Base-by-base conservation (phyloP, 1,140 invertebrate genomes). In the Aphidius ervi region DNA sequence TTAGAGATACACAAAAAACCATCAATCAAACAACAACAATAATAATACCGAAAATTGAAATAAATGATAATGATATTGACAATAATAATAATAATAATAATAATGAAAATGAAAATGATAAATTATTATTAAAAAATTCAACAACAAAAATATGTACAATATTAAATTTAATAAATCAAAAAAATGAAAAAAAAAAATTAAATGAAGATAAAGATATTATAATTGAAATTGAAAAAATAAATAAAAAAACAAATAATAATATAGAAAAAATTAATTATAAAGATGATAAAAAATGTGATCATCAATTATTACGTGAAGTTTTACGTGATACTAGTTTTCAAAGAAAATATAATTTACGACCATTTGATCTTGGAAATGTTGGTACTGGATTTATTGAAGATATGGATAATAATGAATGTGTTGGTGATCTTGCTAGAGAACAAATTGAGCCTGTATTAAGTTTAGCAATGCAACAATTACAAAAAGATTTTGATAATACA, bases 401-500 rank as follows among this genome's bases (percentile, higher is more conserved):
- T 63, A 77, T 80, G 79, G 67, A 70, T 23, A 62, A 71, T 41
- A 73, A 75, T 43, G 74, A 78, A 59, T 78, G 81, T 60, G 82
- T 86, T 48, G 85, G 84, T 3, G 82, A 86, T 42, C 77, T 88
- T 46, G 83, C 83, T n/a, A 82, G 85, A 40, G 87, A 88, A 66
- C 86, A 88, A 67, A 90, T 94, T 63, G 92, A 93, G 72, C 90
- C 91, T 6, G 88, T 94, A 10, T 83, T 94, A 23, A 91, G 87
- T 58, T 80, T 94, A 71, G 92, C 91, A 6, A 90, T 94, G 65
- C 91, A 94, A 68, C 89, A 94, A 70, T 86, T 92, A 59, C 88
- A 90, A 62, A 87, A 88, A 67, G 92, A 94, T 72, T 90, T 94
- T 42, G 87, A 91, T 66, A 89, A 87, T 68, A 92, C 91, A 3